Percentiles rank a stretch among this genome's conserved stretches.
phyloP scores from a whole-genome alignment of 1,140 invertebrate genomes.

The Reticulitermes speratus region DNA sequence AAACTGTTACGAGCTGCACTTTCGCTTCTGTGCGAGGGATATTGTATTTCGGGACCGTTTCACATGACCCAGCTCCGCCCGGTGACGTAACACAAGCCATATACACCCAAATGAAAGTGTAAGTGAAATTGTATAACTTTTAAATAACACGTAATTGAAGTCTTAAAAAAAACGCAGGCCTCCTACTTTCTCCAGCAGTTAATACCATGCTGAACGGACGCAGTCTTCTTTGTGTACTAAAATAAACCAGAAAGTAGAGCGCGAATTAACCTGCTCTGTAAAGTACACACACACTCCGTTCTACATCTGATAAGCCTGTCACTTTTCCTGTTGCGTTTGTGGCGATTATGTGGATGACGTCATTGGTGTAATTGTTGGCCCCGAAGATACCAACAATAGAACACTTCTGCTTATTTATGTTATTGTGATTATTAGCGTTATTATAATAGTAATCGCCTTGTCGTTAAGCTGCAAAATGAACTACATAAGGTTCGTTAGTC shows the following conservation, averaged over 20 bases:
- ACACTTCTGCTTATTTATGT: too few relatives aligned
- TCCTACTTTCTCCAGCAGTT: neutral
- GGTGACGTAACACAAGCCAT: neutral
- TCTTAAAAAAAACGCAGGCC: neutral
- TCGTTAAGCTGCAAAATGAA: too few relatives aligned
- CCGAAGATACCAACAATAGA: too few relatives aligned
- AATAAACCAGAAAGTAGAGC: neutral
- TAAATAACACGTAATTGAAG: neutral
- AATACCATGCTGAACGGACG: neutral
- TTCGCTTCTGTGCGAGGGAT: neutral
- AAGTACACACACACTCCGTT: too few relatives aligned
- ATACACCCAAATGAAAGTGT: conserved; percentile 19
- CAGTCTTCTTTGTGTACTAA: neutral
- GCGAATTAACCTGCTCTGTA: neutral
- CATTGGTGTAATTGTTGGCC: too few relatives aligned
- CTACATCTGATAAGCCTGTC: too few relatives aligned
- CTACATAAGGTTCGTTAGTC: too few relatives aligned
- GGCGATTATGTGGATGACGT: too few relatives aligned
- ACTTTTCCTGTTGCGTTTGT: too few relatives aligned
- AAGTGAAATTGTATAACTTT: conserved; percentile 19
- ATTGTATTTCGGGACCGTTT: neutral
- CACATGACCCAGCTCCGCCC: conserved; percentile 5
- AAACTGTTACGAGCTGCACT: neutral
- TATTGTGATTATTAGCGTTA: too few relatives aligned
- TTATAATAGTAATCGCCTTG: too few relatives aligned